A percentile compares a stretch with the other conserved stretches of the same genome.
Evolutionary conservation across 2,797 vertebrate species (phyloP).

Genomic region (Spheniscus humboldti): DNA sequence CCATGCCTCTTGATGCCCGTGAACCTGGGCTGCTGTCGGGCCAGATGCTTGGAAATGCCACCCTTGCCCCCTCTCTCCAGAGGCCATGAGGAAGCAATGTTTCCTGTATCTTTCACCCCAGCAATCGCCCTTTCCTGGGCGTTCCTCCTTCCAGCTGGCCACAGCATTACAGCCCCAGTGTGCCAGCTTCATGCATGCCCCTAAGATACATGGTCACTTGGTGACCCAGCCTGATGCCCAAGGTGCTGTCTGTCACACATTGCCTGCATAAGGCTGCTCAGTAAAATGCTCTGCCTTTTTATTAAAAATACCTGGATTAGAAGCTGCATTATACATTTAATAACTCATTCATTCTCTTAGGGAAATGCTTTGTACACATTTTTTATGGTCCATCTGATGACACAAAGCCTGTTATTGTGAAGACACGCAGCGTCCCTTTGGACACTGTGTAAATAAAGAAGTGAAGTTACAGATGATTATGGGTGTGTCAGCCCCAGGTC

Average conservation of each 20-base stretch:
- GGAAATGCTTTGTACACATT: background rate
- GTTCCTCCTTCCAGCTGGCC: background rate
- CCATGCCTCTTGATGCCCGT: fast-evolving
- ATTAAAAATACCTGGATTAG: background rate
- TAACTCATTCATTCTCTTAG: background rate
- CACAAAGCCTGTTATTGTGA: background rate
- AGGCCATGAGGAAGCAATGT: background rate
- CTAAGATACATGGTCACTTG: background rate
- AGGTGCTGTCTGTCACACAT: background rate
- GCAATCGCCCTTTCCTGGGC: background rate
- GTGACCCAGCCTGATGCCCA: background rate
- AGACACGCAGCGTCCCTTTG: background rate
- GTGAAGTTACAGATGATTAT: background rate
- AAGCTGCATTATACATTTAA: background rate
- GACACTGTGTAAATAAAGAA: background rate
- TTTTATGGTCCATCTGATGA: background rate
- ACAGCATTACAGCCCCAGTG: background rate
- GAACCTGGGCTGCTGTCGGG: background rate
- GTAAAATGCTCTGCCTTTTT: background rate
- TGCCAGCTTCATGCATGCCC: background rate
- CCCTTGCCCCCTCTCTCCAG: background rate
- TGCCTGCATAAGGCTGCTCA: background rate
- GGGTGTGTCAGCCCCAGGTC: background rate
- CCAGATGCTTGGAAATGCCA: background rate
- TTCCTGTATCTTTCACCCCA: background rate